These are phyloP conservation scores for Callipepla squamata DNA, from an alignment of 2,113 vertebrate species.

Conservation along the genomic window DNA sequence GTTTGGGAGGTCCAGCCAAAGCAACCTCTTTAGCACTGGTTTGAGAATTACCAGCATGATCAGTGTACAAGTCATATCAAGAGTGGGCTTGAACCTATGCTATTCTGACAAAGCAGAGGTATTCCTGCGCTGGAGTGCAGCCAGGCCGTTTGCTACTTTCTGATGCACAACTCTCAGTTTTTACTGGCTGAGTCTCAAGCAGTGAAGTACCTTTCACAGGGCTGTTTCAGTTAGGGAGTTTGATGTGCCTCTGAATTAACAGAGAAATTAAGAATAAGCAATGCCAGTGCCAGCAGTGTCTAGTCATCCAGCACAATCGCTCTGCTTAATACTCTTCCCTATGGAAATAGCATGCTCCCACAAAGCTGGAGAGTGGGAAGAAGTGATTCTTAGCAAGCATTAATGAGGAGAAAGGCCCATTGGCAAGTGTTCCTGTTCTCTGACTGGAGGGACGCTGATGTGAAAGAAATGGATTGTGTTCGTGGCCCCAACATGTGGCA, in stretches of 20 bases:
- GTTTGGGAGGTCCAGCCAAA: not conserved
- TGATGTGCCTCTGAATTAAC: not conserved
- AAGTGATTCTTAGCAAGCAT: not conserved
- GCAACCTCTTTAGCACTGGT: not conserved
- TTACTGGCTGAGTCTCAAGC: not conserved
- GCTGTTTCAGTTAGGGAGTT: not conserved
- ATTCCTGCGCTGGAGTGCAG: not conserved
- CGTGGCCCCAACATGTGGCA: conserved; percentile 1
- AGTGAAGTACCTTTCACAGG: not conserved
- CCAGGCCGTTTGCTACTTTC: not conserved
- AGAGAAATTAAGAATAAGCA: not conserved
- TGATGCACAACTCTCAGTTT: not conserved
- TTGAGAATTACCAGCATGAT: not conserved
- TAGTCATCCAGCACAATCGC: not conserved
- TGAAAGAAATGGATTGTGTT: conserved; percentile 36
- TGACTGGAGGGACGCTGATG: not conserved
- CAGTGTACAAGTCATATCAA: not conserved
- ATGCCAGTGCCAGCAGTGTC: not conserved
- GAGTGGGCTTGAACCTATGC: not conserved
- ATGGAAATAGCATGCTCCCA: not conserved
- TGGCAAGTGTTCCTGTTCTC: conserved; percentile 2
- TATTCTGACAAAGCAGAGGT: not conserved
- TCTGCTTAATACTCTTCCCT: not conserved
- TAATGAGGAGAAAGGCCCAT: not conserved
- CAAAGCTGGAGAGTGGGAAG: not conserved